A percentile compares a stretch with the other conserved stretches of the same genome.
phyloP scores from a whole-genome alignment of 2,797 vertebrate genomes.

The Pelodytes ibericus region DNA sequence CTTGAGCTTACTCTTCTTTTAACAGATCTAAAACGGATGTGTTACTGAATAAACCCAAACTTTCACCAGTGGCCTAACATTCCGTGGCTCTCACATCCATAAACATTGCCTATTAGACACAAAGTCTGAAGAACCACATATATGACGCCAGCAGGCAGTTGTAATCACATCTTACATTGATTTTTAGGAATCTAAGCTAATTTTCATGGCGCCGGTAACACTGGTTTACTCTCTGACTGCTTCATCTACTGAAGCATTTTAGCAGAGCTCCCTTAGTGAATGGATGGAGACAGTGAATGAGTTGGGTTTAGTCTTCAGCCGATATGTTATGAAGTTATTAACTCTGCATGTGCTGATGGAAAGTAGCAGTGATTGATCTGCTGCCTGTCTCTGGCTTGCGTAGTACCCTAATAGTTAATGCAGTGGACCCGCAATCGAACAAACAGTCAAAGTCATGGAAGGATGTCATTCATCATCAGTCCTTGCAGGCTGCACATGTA shows the following conservation, averaged over 20 bases:
- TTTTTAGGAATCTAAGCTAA: conserved; percentile 22
- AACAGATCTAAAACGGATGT: too few relatives aligned
- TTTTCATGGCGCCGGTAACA: conserved; percentile 31
- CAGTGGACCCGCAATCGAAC: conserved; percentile 35
- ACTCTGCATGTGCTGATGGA: conserved; percentile 17
- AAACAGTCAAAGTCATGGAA: conserved; percentile 51
- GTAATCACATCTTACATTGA: background rate
- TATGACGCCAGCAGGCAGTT: background rate
- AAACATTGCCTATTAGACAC: background rate
- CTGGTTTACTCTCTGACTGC: conserved; percentile 31
- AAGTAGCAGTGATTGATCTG: background rate
- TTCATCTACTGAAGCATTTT: conserved; percentile 12
- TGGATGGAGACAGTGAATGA: conserved; percentile 17
- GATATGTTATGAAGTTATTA: conserved; percentile 27
- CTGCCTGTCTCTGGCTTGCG: background rate
- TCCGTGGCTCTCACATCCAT: too few relatives aligned
- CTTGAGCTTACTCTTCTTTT: too few relatives aligned
- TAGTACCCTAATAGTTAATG: conserved; percentile 35
- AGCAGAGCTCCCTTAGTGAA: conserved; percentile 10
- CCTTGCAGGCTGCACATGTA: conserved; percentile 50
- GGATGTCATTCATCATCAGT: conserved; percentile 54
- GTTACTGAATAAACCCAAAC: too few relatives aligned
- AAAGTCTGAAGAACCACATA: background rate
- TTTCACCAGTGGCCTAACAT: too few relatives aligned
- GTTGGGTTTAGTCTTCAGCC: conserved; percentile 33